Conservation (phyloP, 2,797 vertebrate species). For the Sebastolobus altivelis region DNA sequence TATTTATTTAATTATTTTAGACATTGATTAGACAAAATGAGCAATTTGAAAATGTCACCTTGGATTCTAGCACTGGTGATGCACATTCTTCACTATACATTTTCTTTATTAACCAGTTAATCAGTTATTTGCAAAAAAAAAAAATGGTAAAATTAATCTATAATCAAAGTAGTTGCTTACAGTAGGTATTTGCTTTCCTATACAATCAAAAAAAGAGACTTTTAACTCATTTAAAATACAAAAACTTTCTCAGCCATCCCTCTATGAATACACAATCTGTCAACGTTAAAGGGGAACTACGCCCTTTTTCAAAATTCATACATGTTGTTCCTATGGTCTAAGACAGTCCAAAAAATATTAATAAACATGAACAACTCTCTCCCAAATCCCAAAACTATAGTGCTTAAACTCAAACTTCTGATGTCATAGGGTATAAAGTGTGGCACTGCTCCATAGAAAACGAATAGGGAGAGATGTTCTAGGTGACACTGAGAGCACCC, state of each 20-base stretch:
- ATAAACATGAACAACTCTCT: too few species aligned
- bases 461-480: too few species aligned
- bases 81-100: not conserved
- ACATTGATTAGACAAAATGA: not conserved
- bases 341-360: too few species aligned
- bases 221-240: not conserved
- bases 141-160: not conserved
- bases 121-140: not conserved
- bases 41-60: not conserved
- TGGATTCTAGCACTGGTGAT: not conserved
- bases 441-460: too few species aligned
- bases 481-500: too few species aligned
- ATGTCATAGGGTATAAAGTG: too few species aligned
- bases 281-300: too few species aligned
- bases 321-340: too few species aligned
- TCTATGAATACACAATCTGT: not conserved
- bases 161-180: not conserved
- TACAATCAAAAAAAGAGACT: not conserved
- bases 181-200: not conserved
- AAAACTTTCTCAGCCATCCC: not conserved
- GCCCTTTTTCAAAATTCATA: too few species aligned
- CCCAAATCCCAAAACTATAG: too few species aligned
- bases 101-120: not conserved
- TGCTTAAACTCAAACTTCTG: too few species aligned
- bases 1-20: not conserved